phyloP scores from a whole-genome alignment of 2,797 vertebrate species.

The Dryobates pubescens region DNA sequence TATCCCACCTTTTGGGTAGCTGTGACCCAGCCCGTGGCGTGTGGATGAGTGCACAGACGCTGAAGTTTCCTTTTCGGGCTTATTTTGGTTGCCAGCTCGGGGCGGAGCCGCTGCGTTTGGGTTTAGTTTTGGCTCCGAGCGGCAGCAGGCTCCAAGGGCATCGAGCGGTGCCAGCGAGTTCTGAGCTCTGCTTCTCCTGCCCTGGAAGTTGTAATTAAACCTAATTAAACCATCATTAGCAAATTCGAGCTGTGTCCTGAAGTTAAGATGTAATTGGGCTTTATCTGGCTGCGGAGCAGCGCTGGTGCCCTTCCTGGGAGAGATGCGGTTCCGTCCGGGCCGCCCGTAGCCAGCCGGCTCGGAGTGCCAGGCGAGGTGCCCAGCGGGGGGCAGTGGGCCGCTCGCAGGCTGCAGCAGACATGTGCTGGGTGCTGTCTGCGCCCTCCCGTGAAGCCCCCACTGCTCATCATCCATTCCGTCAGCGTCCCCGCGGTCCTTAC shows the following conservation, averaged over 20 bases:
- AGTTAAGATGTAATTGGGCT: neutral
- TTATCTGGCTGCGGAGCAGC: neutral
- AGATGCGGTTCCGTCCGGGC: neutral
- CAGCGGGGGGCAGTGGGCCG: no score
- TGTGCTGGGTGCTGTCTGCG: no score
- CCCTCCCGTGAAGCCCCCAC: neutral
- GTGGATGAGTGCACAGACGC: neutral
- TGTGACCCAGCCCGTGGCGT: neutral
- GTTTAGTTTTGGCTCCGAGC: neutral
- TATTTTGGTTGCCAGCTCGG: neutral
- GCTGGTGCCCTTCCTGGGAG: neutral
- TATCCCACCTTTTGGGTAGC: neutral
- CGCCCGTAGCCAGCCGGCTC: no score
- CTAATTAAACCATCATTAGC: neutral
- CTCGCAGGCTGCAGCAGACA: no score
- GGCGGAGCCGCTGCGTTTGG: neutral
- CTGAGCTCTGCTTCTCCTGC: neutral
- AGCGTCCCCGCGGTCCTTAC: slow-evolving; percentile 2
- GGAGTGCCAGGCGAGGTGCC: neutral
- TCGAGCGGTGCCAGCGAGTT: neutral
- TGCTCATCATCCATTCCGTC: neutral
- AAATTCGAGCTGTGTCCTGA: neutral
- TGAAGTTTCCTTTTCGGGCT: neutral
- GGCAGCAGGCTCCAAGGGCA: neutral
- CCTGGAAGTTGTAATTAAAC: neutral